These are phyloP conservation scores for Archilochus colubris DNA, from an alignment of 2,113 vertebrate species.

Conservation along the genomic window DNA sequence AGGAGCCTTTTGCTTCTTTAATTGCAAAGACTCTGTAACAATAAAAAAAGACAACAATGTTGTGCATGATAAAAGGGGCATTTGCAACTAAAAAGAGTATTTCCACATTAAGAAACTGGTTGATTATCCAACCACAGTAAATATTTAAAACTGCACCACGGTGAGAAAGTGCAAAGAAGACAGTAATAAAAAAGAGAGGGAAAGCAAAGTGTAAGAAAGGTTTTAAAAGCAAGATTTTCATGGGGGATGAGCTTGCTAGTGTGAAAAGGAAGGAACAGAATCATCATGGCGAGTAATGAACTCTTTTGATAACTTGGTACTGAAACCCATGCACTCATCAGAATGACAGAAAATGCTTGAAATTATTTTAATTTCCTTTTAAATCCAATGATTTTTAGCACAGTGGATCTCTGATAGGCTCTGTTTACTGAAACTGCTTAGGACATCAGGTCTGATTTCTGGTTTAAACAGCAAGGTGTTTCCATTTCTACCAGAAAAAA, in stretches of 20 bases:
- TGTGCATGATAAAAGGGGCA: conserved; percentile 39
- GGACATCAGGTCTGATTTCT: not conserved
- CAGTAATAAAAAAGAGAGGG: not conserved
- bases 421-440: not conserved
- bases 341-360: not conserved
- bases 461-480: not conserved
- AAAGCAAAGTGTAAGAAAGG: not conserved
- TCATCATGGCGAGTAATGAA: not conserved
- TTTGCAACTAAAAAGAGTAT: conserved; percentile 49
- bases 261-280: not conserved
- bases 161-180: not conserved
- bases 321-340: not conserved
- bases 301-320: not conserved
- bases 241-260: not conserved
- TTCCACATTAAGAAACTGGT: conserved; percentile 33
- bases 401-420: not conserved
- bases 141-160: not conserved
- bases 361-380: not conserved
- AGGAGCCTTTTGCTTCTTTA: conserved; percentile 32
- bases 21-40: conserved; percentile 6
- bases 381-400: not conserved
- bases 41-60: conserved; percentile 31
- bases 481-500: not conserved
- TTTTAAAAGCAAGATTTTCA: not conserved
- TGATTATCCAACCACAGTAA: not conserved